phyloP scores from a whole-genome alignment of 2,113 vertebrate species.

The Eurystomus gularis region DNA sequence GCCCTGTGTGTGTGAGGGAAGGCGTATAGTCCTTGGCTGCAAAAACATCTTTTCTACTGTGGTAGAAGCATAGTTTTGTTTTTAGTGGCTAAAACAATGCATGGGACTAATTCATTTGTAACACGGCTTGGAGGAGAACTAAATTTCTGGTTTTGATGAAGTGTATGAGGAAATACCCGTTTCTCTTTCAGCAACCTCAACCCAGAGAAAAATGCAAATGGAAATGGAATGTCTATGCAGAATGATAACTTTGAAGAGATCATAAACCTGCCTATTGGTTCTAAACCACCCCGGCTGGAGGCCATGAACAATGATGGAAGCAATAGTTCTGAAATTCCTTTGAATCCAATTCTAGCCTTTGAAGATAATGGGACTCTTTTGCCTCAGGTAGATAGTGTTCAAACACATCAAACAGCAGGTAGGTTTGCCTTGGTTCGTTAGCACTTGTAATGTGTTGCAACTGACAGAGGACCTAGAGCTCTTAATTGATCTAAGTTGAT shows the following conservation, averaged over 20 bases:
- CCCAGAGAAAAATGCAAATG: constrained; percentile 75
- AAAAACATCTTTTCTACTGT: background rate
- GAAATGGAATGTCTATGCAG: constrained; percentile 84
- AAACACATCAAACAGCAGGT: constrained; percentile 88
- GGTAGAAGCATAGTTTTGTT: background rate
- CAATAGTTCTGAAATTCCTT: constrained; percentile 74
- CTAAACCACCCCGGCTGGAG: constrained; percentile 82
- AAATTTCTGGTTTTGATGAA: background rate
- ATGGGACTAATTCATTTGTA: background rate
- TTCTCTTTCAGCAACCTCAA: constrained; percentile 64
- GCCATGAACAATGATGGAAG: constrained; percentile 76
- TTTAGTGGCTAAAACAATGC: background rate
- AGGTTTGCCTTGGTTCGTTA: background rate
- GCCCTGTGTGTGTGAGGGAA: background rate
- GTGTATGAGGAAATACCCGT: background rate
- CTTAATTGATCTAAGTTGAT: background rate
- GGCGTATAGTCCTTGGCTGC: background rate
- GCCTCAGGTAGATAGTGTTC: constrained; percentile 84
- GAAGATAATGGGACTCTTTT: constrained; percentile 85
- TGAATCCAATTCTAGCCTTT: constrained; percentile 88
- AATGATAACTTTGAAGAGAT: constrained; percentile 88
- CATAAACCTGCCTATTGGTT: constrained; percentile 84
- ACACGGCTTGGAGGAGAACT: background rate
- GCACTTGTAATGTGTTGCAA: background rate
- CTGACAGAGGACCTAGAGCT: background rate